These are phyloP conservation scores for Drosophila obscura DNA, from an alignment of 1,140 invertebrate genomes.

Conservation along the genomic window DNA sequence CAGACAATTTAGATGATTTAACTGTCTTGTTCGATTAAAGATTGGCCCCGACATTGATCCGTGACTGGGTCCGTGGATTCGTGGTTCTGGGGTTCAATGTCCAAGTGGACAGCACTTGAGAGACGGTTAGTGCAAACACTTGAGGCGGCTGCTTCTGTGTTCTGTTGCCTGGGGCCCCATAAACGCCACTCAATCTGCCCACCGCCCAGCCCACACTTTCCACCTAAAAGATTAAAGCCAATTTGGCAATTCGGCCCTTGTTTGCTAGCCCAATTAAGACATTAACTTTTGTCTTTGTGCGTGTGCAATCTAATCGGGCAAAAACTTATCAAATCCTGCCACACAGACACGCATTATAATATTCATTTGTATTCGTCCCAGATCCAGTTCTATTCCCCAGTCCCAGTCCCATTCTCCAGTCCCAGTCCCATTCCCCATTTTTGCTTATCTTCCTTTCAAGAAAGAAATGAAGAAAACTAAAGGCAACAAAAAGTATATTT, in stretches of 20 bases:
- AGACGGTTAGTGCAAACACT: slow-evolving; percentile 56
- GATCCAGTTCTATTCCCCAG: background rate
- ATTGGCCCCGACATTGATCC: background rate
- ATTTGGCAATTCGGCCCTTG: slow-evolving; percentile 70
- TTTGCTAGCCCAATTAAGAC: slow-evolving; percentile 77
- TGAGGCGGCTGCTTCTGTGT: slow-evolving; percentile 39
- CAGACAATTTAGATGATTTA: no score
- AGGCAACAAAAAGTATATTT: slow-evolving; percentile 28
- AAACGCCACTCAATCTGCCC: background rate
- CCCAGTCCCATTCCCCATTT: slow-evolving; percentile 45
- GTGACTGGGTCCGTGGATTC: slow-evolving; percentile 3
- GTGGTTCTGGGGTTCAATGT: slow-evolving; percentile 53
- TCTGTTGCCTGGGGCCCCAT: slow-evolving; percentile 31
- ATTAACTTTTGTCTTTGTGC: slow-evolving; percentile 52
- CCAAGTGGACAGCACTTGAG: slow-evolving; percentile 64
- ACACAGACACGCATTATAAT: slow-evolving; percentile 26
- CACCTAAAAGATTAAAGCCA: slow-evolving; percentile 50
- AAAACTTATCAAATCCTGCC: slow-evolving; percentile 67
- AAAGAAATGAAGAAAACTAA: slow-evolving; percentile 17
- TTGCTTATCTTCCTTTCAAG: slow-evolving; percentile 43
- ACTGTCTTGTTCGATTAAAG: no score
- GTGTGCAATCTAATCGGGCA: slow-evolving; percentile 69
- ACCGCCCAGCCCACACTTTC: background rate
- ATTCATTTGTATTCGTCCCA: slow-evolving; percentile 44
- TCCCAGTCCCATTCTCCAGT: slow-evolving; percentile 1